A percentile compares a stretch with the other conserved stretches of the same genome.
phyloP scores from a whole-genome alignment of 2,113 vertebrate species.

The Cavia porcellus region DNA sequence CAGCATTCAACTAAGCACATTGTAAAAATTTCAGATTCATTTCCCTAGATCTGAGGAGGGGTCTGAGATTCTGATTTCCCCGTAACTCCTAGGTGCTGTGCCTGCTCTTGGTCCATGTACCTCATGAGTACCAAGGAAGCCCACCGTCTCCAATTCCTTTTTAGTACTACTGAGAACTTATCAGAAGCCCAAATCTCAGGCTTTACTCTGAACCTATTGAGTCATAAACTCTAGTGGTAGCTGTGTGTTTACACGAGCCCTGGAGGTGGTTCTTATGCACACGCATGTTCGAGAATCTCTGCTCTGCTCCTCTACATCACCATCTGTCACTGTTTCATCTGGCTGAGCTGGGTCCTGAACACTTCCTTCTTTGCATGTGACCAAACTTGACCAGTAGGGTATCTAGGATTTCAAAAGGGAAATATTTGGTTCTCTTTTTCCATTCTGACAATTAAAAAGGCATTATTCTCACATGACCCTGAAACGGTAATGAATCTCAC shows the following conservation, averaged over 20 bases:
- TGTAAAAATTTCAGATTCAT: neutral
- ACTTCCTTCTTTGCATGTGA: neutral
- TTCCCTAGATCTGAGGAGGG: fast-evolving
- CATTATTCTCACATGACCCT: constrained; percentile 5
- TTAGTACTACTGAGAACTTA: neutral
- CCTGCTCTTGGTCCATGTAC: fast-evolving
- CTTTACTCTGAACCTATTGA: neutral
- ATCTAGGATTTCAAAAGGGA: neutral
- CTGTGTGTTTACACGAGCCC: neutral
- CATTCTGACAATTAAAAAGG: constrained; percentile 26
- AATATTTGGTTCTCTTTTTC: constrained; percentile 5
- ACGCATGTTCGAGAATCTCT: neutral
- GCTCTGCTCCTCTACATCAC: neutral
- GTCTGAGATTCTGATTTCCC: neutral
- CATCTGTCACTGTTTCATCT: neutral
- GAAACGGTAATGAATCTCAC: constrained; percentile 1
- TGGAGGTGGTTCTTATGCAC: neutral
- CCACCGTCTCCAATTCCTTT: neutral
- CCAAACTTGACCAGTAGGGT: neutral
- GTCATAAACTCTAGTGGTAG: neutral
- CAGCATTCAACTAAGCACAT: neutral
- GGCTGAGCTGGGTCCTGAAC: neutral
- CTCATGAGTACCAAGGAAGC: neutral
- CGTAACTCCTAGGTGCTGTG: fast-evolving
- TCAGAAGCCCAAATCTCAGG: neutral